phyloP scores from a whole-genome alignment of 2,888 invertebrate species.

The Norana najaformis region DNA sequence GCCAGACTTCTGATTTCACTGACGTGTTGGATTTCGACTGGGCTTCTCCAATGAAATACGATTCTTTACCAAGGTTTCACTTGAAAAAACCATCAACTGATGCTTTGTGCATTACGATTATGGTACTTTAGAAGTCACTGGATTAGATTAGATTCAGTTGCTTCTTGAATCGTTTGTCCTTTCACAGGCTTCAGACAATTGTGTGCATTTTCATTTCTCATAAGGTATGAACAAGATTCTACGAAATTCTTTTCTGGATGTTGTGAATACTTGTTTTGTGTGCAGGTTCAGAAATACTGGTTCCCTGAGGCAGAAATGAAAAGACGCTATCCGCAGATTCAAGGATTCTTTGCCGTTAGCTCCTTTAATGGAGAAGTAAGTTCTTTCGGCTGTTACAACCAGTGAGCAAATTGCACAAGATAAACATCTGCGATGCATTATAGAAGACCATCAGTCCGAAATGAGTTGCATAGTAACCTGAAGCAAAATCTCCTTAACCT shows the following conservation, averaged over 20 bases:
- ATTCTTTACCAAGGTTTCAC: no score
- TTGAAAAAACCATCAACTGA: no score
- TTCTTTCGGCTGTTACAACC: not conserved
- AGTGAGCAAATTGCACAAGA: no score
- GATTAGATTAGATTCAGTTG: not conserved
- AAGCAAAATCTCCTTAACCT: no score
- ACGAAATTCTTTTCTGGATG: not conserved
- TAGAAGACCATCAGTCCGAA: no score
- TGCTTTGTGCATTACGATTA: no score
- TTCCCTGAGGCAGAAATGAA: constrained; percentile 54
- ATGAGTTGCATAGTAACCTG: no score
- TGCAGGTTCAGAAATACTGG: constrained; percentile 54
- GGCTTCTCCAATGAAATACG: no score
- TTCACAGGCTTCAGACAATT: not conserved
- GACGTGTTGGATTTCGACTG: no score
- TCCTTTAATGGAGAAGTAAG: constrained; percentile 54
- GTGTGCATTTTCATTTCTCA: not conserved
- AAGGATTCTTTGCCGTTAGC: constrained; percentile 58
- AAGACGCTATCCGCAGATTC: constrained; percentile 58
- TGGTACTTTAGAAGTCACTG: not conserved
- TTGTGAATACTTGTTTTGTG: not conserved
- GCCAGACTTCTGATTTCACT: no score
- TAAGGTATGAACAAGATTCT: not conserved
- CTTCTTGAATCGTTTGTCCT: not conserved
- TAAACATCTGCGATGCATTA: no score